These are phyloP conservation scores for Trididemnum nubilum DNA, from an alignment of 23 tunicate genomes.

Conservation along the genomic window DNA sequence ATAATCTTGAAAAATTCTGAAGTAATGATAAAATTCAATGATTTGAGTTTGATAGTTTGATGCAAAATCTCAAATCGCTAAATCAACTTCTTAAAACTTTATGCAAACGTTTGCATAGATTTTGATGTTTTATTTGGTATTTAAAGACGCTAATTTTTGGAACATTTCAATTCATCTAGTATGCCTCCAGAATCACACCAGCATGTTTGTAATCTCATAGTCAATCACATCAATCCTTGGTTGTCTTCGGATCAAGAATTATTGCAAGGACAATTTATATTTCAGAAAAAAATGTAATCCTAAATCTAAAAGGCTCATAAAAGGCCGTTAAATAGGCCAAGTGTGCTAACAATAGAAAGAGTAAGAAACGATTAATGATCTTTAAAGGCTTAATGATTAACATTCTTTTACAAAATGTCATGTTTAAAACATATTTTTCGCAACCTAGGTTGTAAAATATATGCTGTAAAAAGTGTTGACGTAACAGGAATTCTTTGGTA, in stretches of 20 bases:
- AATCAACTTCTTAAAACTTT: background rate
- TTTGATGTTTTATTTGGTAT: too few species aligned
- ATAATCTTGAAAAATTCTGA: too few species aligned
- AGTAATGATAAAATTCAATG: background rate
- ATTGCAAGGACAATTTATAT: background rate
- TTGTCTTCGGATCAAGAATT: too few species aligned
- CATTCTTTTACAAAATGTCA: background rate
- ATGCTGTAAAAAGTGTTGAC: background rate
- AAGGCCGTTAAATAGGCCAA: background rate
- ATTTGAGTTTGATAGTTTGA: background rate
- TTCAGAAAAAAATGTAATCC: background rate
- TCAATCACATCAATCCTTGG: too few species aligned
- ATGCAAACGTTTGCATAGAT: too few species aligned
- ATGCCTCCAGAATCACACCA: background rate
- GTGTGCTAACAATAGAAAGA: background rate
- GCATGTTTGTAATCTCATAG: background rate
- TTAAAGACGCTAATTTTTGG: too few species aligned
- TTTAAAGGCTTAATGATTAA: constrained; percentile 1
- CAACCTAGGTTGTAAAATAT: background rate
- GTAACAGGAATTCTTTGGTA: background rate
- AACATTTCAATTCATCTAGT: background rate
- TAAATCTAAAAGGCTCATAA: background rate
- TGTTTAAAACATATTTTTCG: background rate
- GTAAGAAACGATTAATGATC: background rate
- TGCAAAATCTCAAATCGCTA: background rate